A percentile compares a stretch with the other conserved stretches of the same genome.
Conservation (phyloP, 2,888 invertebrate species). For the Junonia oenone region DNA sequence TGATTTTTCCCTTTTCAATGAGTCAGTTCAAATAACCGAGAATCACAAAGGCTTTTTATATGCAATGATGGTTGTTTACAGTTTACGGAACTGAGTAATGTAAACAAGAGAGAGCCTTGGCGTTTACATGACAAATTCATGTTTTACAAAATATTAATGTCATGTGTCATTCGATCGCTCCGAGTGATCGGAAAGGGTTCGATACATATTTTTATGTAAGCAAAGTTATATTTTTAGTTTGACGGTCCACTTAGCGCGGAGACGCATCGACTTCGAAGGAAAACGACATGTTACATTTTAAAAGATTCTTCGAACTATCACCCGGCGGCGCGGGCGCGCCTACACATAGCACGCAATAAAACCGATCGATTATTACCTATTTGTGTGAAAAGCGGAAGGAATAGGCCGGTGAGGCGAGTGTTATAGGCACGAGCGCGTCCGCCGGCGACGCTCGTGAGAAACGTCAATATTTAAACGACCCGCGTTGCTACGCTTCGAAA, state of each 20-base stretch:
- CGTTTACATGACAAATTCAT: conserved; percentile 54
- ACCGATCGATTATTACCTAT: conserved; percentile 78
- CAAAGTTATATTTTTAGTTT: conserved; percentile 40
- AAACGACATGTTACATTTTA: conserved; percentile 55
- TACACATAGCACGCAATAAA: conserved; percentile 69
- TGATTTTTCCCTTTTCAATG: conserved; percentile 52
- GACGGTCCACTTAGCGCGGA: conserved; percentile 58
- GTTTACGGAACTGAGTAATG: conserved; percentile 58
- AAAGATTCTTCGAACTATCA: conserved; percentile 70
- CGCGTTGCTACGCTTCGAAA: conserved; percentile 65
- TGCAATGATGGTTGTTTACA: conserved; percentile 62
- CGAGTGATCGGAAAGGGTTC: conserved; percentile 30
- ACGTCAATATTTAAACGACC: conserved; percentile 71
- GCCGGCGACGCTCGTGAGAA: conserved; percentile 70
- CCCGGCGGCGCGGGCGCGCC: conserved; percentile 47
- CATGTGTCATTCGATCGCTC: conserved; percentile 33
- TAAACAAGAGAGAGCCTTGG: conserved; percentile 53
- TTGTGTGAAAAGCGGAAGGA: conserved; percentile 78
- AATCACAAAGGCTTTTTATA: conserved; percentile 65
- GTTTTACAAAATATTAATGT: conserved; percentile 34
- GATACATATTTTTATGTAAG: conserved; percentile 11
- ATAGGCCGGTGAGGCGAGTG: conserved; percentile 47
- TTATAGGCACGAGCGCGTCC: conserved; percentile 58
- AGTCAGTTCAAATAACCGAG: conserved; percentile 61
- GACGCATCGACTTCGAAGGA: conserved; percentile 47